These are phyloP conservation scores for Nomia melanderi DNA, from an alignment of 1,140 invertebrate genomes.

Conservation along the genomic window DNA sequence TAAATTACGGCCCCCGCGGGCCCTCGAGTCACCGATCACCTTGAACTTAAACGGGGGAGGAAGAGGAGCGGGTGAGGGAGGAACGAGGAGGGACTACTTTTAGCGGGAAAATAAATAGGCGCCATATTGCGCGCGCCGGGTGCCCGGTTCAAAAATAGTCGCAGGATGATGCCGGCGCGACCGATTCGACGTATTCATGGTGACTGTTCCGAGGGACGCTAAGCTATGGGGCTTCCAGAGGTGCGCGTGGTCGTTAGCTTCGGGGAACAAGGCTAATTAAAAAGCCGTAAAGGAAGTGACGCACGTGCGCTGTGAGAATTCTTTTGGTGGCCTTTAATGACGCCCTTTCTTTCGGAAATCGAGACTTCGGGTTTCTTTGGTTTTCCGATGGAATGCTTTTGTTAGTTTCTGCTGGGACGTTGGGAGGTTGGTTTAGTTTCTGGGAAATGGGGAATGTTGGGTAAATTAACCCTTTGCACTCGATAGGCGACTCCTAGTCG, in stretches of 20 bases:
- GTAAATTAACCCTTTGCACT: too few relatives aligned
- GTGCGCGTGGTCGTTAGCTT: slow-evolving; percentile 35
- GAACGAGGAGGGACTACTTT: slow-evolving; percentile 27
- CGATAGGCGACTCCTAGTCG: too few relatives aligned
- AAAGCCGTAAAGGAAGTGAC: slow-evolving; percentile 56
- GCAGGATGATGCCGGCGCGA: slow-evolving; percentile 15
- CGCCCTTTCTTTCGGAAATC: neutral
- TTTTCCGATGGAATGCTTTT: too few relatives aligned
- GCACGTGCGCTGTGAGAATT: slow-evolving; percentile 36
- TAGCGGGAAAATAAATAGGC: slow-evolving; percentile 51
- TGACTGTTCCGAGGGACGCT: too few relatives aligned
- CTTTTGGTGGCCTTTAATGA: neutral
- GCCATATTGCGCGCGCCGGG: slow-evolving; percentile 33
- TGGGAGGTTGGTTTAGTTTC: too few relatives aligned
- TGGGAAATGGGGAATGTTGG: too few relatives aligned
- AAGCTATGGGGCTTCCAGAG: neutral
- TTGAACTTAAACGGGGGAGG: slow-evolving; percentile 29
- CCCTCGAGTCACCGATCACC: slow-evolving; percentile 35
- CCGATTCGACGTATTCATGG: neutral
- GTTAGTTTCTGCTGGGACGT: too few relatives aligned
- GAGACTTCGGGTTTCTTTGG: too few relatives aligned
- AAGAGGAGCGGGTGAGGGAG: neutral
- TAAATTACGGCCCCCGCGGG: slow-evolving; percentile 24
- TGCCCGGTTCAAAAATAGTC: slow-evolving; percentile 35
- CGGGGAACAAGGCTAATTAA: slow-evolving; percentile 58